phyloP scores from a whole-genome alignment of 2,113 vertebrate species.

The Thamnophis sirtalis region DNA sequence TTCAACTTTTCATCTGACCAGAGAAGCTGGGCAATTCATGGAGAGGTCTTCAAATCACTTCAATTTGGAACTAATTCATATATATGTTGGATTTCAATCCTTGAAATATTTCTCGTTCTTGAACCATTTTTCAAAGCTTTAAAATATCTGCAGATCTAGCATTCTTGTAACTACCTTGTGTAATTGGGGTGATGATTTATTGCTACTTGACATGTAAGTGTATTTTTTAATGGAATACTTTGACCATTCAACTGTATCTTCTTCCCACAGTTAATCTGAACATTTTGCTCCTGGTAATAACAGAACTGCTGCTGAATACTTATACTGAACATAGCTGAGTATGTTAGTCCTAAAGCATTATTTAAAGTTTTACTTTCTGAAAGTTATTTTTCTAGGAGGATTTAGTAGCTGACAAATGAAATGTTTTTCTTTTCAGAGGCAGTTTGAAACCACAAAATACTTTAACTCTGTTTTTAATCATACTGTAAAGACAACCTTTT shows the following conservation, averaged over 20 bases:
- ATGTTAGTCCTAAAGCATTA: background rate
- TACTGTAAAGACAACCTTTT: background rate
- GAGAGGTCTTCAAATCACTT: background rate
- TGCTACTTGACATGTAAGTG: background rate
- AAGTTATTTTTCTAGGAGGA: background rate
- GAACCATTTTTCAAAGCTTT: background rate
- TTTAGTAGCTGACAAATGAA: background rate
- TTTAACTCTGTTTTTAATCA: background rate
- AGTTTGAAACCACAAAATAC: background rate
- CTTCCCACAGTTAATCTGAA: background rate
- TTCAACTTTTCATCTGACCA: background rate
- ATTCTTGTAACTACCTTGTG: background rate
- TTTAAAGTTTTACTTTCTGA: background rate
- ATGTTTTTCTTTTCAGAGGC: background rate
- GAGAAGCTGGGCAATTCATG: background rate
- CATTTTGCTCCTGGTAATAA: background rate
- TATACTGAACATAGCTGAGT: background rate
- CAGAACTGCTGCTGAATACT: background rate
- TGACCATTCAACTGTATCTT: background rate
- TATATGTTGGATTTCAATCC: background rate
- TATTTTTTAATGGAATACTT: background rate
- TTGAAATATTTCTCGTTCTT: background rate
- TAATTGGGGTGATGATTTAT: slow-evolving; percentile 16
- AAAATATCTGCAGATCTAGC: background rate
- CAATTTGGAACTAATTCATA: background rate